Conservation (phyloP, 2,113 vertebrate species). For the Platycercus adscitus region DNA sequence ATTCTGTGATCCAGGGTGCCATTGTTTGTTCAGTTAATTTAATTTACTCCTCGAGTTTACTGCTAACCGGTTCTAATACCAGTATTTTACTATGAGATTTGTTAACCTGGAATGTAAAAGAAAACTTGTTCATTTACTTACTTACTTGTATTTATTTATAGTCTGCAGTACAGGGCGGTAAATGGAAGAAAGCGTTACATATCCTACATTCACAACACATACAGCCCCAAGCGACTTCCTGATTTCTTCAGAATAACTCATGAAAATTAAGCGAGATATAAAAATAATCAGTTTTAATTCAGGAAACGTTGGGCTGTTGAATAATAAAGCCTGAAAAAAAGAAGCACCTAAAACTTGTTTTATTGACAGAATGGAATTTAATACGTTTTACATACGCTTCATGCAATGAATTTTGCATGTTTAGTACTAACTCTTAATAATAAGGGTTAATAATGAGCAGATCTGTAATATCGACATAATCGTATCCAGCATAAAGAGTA, state of each 20-base stretch:
- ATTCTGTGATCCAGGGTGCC: conserved; percentile 78
- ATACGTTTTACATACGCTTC: conserved; percentile 75
- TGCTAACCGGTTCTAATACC: conserved; percentile 42
- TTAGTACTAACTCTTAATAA: conserved; percentile 78
- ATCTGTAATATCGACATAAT: conserved; percentile 73
- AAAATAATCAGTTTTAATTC: conserved; percentile 10
- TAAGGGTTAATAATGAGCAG: conserved; percentile 70
- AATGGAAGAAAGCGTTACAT: conserved; percentile 26
- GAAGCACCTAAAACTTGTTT: conserved; percentile 45
- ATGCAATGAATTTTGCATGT: conserved; percentile 84
- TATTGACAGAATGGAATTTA: conserved; percentile 66
- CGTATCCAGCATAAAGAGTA: conserved; percentile 71
- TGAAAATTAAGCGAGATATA: neutral
- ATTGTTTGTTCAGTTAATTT: conserved; percentile 66
- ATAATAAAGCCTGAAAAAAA: conserved; percentile 41
- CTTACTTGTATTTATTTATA: conserved; percentile 73
- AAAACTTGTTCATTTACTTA: neutral
- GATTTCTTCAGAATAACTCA: neutral
- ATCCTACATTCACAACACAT: conserved; percentile 21
- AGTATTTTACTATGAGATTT: conserved; percentile 34
- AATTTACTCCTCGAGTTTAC: conserved; percentile 63
- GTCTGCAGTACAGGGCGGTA: conserved; percentile 13
- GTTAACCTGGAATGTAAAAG: conserved; percentile 55
- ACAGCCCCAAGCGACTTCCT: conserved; percentile 2
- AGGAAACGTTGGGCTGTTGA: conserved; percentile 39